Percentiles rank a stretch among this genome's conserved stretches.
Evolutionary conservation across 1,140 invertebrate genomes (phyloP).

Genomic region (Bombus pascuorum): DNA sequence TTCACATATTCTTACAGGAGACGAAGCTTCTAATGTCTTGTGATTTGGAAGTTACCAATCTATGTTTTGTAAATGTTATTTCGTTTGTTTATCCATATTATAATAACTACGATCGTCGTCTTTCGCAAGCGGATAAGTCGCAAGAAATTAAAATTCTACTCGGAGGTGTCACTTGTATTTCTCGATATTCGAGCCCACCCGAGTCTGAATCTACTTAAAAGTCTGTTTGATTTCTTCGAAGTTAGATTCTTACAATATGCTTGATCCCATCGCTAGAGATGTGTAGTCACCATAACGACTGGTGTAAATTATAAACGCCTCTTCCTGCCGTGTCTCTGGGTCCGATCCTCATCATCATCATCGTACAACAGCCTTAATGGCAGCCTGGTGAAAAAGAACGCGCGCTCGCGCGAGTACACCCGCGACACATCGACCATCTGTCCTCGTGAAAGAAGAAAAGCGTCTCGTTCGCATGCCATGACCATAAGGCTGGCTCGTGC

Average conservation of each 20-base stretch:
- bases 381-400: constrained; percentile 46
- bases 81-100: too few species aligned
- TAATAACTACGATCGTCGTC: too few species aligned
- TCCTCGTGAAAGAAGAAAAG: constrained; percentile 57
- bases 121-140: too few species aligned
- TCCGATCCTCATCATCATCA: constrained; percentile 33
- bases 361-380: constrained; percentile 54
- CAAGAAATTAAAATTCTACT: not conserved
- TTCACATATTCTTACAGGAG: too few species aligned
- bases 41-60: too few species aligned
- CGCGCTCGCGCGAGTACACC: constrained; percentile 7
- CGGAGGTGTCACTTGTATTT: too few species aligned
- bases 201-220: too few species aligned
- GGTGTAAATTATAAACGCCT: constrained; percentile 51
- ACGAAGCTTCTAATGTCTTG: too few species aligned
- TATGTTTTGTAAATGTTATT: too few species aligned
- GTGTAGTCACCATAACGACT: constrained; percentile 29
- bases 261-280: too few species aligned
- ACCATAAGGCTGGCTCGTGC: constrained; percentile 52
- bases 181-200: too few species aligned
- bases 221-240: not conserved
- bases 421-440: constrained; percentile 50
- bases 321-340: constrained; percentile 28
- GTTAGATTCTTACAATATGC: not conserved
- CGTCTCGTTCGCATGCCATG: constrained; percentile 50